These are phyloP conservation scores for Tychaedon coryphoeus DNA, from an alignment of 2,113 vertebrate species.

Conservation along the genomic window DNA sequence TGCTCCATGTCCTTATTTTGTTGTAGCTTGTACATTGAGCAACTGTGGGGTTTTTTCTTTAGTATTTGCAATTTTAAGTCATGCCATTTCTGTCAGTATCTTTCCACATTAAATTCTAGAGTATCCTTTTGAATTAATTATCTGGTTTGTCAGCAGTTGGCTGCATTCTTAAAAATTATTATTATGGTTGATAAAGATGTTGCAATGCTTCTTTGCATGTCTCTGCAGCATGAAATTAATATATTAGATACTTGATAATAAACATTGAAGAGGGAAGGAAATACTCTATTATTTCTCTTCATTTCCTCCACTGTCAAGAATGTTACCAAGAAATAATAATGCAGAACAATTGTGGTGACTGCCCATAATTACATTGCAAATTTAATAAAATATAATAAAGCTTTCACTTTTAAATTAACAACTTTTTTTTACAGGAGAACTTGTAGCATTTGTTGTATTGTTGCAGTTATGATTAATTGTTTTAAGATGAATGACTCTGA, in stretches of 20 bases:
- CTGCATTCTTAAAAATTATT: neutral
- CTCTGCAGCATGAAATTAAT: neutral
- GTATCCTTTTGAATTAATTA: neutral
- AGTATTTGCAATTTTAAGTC: neutral
- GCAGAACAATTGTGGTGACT: neutral
- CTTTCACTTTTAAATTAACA: neutral
- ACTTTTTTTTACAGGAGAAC: neutral
- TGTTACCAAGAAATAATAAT: neutral
- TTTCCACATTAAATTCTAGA: neutral
- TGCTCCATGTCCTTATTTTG: neutral
- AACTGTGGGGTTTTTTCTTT: accelerated
- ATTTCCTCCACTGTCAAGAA: neutral
- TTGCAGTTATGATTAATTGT: neutral
- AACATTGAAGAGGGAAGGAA: neutral
- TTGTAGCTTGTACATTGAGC: neutral
- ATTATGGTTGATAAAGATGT: neutral
- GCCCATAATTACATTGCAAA: neutral
- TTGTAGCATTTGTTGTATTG: neutral
- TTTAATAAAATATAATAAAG: neutral
- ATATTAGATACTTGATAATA: neutral
- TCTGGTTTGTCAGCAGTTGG: neutral
- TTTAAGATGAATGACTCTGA: neutral
- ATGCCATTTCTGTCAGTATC: neutral
- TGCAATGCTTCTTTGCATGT: neutral
- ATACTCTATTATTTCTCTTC: neutral